phyloP scores from a whole-genome alignment of 2,797 vertebrate species.

The Tokudaia tokunoshimensis region DNA sequence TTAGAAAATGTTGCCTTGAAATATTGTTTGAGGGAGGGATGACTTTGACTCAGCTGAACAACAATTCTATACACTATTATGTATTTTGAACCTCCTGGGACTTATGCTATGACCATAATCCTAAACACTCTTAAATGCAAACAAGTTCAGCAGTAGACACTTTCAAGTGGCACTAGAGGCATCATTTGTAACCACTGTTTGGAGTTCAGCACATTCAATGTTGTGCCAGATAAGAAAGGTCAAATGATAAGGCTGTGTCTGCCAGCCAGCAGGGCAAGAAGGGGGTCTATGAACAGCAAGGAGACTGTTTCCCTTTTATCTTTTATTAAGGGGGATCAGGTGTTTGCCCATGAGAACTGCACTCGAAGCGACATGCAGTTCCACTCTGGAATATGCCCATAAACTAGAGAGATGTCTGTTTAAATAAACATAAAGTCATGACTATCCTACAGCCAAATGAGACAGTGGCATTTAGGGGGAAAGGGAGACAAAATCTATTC shows the following conservation, averaged over 20 bases:
- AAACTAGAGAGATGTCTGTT: slow-evolving; percentile 90
- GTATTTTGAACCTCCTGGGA: slow-evolving; percentile 18
- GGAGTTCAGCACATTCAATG: not conserved
- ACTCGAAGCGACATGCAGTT: slow-evolving; percentile 85
- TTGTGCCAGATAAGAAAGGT: slow-evolving; percentile 21
- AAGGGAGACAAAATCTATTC: slow-evolving; percentile 58
- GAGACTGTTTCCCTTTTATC: slow-evolving; percentile 84
- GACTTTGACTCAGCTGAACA: not conserved
- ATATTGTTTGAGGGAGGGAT: slow-evolving; percentile 51
- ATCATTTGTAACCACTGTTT: not conserved
- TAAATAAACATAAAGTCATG: slow-evolving; percentile 91
- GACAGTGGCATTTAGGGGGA: slow-evolving; percentile 84
- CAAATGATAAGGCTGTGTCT: slow-evolving; percentile 65
- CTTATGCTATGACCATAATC: not conserved
- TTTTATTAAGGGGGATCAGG: slow-evolving; percentile 90
- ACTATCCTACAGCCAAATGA: slow-evolving; percentile 88
- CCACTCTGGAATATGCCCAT: slow-evolving; percentile 87
- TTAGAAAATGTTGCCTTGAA: not conserved
- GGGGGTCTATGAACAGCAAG: slow-evolving; percentile 72
- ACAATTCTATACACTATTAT: not conserved
- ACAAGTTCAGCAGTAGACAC: not conserved
- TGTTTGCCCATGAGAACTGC: slow-evolving; percentile 90
- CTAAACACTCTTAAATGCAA: not conserved
- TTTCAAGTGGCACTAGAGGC: slow-evolving; percentile 39
- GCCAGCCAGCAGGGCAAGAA: slow-evolving; percentile 42